Evolutionary conservation across 2,113 vertebrate species (phyloP).

Genomic region (Mesoclemmys tuberculata): DNA sequence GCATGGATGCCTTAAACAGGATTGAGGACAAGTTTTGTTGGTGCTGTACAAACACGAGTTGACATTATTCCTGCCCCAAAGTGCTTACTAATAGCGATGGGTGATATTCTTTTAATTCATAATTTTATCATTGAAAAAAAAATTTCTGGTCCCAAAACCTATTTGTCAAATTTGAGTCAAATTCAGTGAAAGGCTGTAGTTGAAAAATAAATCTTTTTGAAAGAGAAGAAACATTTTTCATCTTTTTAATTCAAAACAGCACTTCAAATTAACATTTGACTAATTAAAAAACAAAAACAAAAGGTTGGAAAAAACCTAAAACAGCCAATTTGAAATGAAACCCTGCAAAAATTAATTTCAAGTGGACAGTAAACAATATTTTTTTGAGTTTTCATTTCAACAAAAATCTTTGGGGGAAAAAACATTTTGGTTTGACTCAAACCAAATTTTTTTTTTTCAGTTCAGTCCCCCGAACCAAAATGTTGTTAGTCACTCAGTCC

Average conservation of each 20-base stretch:
- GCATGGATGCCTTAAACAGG: background rate
- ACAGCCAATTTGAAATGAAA: background rate
- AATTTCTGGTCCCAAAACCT: background rate
- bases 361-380: background rate
- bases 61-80: background rate
- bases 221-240: background rate
- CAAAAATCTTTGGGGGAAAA: fast-evolving
- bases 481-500: background rate
- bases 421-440: background rate
- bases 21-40: background rate
- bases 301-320: background rate
- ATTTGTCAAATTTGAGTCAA: background rate
- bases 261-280: background rate
- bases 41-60: background rate
- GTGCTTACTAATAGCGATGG: background rate
- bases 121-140: no score
- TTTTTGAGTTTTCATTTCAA: no score
- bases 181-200: background rate
- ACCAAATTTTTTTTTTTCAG: no score
- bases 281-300: background rate
- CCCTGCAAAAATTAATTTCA: background rate
- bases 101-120: no score
- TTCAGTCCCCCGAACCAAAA: no score
- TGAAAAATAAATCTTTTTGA: background rate
- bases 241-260: background rate